phyloP scores from a whole-genome alignment of 2,888 invertebrate genomes.

The Agelastica alni region DNA sequence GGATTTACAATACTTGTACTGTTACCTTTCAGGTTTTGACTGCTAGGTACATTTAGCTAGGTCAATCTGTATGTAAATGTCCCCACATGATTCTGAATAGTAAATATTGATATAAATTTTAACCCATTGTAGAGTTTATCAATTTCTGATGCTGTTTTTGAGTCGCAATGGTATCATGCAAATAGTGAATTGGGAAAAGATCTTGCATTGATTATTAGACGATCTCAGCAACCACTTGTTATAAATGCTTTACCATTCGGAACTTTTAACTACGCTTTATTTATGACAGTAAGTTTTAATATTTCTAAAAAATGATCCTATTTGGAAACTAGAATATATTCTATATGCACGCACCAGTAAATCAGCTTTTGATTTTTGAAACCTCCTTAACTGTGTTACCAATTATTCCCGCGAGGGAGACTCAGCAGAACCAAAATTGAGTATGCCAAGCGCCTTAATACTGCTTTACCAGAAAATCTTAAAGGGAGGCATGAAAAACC shows the following conservation, averaged over 20 bases:
- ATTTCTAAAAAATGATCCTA: no score
- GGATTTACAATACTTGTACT: no score
- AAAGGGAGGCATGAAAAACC: no score
- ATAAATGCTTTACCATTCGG: conserved; percentile 40
- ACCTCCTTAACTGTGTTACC: neutral
- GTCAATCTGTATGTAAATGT: no score
- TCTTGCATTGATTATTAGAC: conserved; percentile 36
- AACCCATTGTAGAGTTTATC: conserved; percentile 27
- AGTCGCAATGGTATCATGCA: conserved; percentile 39
- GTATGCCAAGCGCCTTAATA: no score
- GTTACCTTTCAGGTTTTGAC: no score
- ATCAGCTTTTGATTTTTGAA: neutral
- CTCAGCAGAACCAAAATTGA: neutral
- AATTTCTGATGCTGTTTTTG: conserved; percentile 29
- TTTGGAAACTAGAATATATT: no score
- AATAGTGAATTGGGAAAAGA: conserved; percentile 34
- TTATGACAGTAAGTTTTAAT: conserved; percentile 25
- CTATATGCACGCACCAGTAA: neutral
- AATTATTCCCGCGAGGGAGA: neutral
- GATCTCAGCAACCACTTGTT: conserved; percentile 39
- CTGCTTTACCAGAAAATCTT: no score
- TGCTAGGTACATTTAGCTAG: no score
- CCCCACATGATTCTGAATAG: no score
- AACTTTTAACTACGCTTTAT: conserved; percentile 21
- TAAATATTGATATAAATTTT: no score